These are phyloP conservation scores for Hypercompe scribonia DNA, from an alignment of 2,888 invertebrate species.

Conservation along the genomic window DNA sequence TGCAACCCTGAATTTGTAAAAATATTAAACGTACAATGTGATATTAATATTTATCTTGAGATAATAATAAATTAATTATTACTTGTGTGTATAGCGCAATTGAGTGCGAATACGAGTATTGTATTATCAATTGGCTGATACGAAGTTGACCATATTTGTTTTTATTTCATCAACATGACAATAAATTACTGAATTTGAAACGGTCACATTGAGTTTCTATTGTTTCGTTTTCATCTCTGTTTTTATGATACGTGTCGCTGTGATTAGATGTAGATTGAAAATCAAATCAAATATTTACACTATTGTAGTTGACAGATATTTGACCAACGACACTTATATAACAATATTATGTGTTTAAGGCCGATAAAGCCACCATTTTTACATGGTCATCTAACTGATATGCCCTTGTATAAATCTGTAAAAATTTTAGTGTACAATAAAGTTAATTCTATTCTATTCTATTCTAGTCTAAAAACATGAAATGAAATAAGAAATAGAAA, in stretches of 20 bases:
- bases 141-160: constrained; percentile 19
- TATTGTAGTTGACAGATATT: not conserved
- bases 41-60: no score
- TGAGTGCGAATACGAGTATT: constrained; percentile 32
- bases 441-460: no score
- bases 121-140: constrained; percentile 24
- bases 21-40: no score
- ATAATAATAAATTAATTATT: constrained; percentile 44
- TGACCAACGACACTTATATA: not conserved
- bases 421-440: no score
- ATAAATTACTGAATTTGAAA: constrained; percentile 27
- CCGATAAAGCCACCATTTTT: no score
- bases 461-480: no score
- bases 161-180: constrained; percentile 25
- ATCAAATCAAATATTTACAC: not conserved
- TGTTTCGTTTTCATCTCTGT: not conserved
- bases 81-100: constrained; percentile 40
- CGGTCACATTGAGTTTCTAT: not conserved
- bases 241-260: not conserved
- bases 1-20: no score
- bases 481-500: no score
- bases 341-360: not conserved
- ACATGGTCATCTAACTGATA: no score
- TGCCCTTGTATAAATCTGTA: no score
- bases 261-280: not conserved